phyloP scores from a whole-genome alignment of 1,140 invertebrate species.

The Drosophila varians region DNA sequence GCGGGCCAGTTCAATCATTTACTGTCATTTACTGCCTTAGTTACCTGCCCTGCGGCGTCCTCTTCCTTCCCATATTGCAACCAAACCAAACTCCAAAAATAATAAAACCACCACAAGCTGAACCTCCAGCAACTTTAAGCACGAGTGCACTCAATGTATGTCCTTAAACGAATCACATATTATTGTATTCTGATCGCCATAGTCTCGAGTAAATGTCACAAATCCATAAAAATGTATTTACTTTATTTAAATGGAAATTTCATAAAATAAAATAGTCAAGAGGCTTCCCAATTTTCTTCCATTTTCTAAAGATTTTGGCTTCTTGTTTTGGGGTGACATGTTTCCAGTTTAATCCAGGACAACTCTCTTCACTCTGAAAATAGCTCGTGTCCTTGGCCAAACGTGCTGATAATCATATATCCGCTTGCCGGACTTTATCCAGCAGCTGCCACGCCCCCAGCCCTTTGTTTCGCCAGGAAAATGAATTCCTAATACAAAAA shows the following conservation, averaged over 20 bases:
- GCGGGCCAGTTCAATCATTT: constrained; percentile 70
- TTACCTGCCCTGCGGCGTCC: constrained; percentile 55
- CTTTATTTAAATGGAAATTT: too few species aligned
- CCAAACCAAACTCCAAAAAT: constrained; percentile 1
- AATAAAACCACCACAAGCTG: not conserved
- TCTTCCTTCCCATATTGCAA: constrained; percentile 30
- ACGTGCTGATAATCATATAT: constrained; percentile 65
- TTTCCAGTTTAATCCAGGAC: constrained; percentile 53
- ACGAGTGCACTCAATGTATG: constrained; percentile 62
- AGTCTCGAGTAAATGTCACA: constrained; percentile 25
- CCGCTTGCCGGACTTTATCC: constrained; percentile 48
- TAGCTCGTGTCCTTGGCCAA: constrained; percentile 33
- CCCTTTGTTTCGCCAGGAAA: constrained; percentile 52
- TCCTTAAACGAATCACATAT: constrained; percentile 23
- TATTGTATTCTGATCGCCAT: constrained; percentile 31
- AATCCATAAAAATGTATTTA: constrained; percentile 60
- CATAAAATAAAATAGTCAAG: too few species aligned
- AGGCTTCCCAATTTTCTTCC: too few species aligned
- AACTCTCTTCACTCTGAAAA: constrained; percentile 33
- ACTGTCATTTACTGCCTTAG: constrained; percentile 75
- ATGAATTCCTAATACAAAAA: constrained; percentile 82
- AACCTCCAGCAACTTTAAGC: constrained; percentile 61
- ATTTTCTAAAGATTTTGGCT: not conserved
- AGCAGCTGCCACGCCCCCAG: constrained; percentile 41
- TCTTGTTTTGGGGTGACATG: constrained; percentile 41